Evolutionary conservation across 2,797 vertebrate genomes (phyloP), one percentile per base, ranked within the genome.

Genomic region (Urophycis tenuis): DNA sequence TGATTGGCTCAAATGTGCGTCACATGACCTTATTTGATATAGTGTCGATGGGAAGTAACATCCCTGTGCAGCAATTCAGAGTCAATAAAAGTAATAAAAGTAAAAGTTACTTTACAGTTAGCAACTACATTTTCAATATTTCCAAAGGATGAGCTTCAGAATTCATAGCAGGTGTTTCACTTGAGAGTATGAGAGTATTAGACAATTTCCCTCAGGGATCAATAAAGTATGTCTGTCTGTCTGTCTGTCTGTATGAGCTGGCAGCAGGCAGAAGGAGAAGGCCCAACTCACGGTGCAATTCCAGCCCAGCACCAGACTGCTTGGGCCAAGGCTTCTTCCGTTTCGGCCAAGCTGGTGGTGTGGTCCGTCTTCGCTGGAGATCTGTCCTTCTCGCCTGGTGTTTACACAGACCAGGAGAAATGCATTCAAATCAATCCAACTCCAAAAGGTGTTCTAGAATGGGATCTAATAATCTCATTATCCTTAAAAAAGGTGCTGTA

Each of bases 281-380:
- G 3, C 3, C 19, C 1, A 49, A 83, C 92, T 86, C 83, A 98
- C 97, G 92, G 93, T 86, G 94, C 85, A 25, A 99, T 92, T 53
- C 96, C 97, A 2, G 91, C 89, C 76, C 95, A 97, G 72, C 93
- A 91, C 96, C 96, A 99, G 69, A 97, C 95, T 0, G 94, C 94
- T 76, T 96, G 94, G 14, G 93, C 94, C 74, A 99, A 88, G 22
- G 93, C 90, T 81, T 94, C 94, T 79, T 96, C 95, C 0, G 93
- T 96, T 82, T 97, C 96, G 0, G 94, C 92, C 81, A 97, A 87
- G 79, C 93, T 92, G 0, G 85, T 90, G 19, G 89, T 34, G 0
- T 88, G 88, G 32, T 86, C 79, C 69, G 75, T 87, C 80, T 3
- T 87, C 34, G 2, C 41, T 0, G 69, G 33, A 0, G 53, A 36